Evolutionary conservation across 2,888 invertebrate genomes (phyloP).

Genomic region (Pseudococcus viburni): DNA sequence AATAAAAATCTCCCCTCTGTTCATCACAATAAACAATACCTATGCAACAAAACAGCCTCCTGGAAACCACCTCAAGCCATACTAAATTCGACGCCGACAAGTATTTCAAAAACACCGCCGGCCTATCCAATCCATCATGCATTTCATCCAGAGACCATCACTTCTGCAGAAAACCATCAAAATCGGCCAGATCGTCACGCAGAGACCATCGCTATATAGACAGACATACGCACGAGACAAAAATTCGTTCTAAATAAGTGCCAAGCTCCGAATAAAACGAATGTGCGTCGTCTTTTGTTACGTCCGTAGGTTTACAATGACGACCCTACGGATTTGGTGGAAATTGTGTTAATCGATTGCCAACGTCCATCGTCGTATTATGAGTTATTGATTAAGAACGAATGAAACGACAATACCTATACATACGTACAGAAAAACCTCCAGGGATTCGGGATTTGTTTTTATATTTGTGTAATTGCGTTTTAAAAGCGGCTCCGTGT

Average conservation of each 20-base stretch:
- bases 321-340: neutral
- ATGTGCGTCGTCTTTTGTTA: neutral
- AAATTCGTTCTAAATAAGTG: neutral
- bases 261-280: neutral
- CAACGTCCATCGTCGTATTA: slow-evolving; percentile 1
- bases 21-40: too few species aligned
- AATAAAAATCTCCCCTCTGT: too few species aligned
- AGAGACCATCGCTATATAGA: too few species aligned
- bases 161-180: too few species aligned
- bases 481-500: neutral
- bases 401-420: neutral
- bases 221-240: too few species aligned
- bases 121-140: too few species aligned
- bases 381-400: neutral
- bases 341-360: slow-evolving; percentile 17
- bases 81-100: too few species aligned
- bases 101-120: too few species aligned
- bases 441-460: slow-evolving; percentile 19
- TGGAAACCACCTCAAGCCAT: too few species aligned
- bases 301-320: neutral
- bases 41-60: too few species aligned
- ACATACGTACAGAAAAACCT: neutral
- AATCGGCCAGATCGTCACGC: too few species aligned
- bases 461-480: slow-evolving; percentile 8
- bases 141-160: too few species aligned